A percentile compares a stretch with the other conserved stretches of the same genome.
These are phyloP conservation scores for Tribolium freemani DNA, from an alignment of 2,888 invertebrate genomes.

Conservation along the genomic window DNA sequence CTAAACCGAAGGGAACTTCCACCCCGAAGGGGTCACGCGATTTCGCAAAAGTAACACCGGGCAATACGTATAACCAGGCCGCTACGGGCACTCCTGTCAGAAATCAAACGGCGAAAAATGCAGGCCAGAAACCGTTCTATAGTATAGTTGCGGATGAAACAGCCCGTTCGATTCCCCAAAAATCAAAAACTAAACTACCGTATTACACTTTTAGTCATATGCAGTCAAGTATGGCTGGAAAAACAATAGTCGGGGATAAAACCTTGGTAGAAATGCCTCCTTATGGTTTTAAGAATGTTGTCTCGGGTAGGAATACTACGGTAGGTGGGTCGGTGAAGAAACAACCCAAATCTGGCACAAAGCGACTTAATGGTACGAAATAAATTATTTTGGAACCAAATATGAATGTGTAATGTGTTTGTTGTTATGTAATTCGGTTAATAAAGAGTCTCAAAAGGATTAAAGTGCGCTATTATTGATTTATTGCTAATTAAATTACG, in stretches of 20 bases:
- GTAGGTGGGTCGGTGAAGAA: not conserved
- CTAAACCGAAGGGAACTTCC: not conserved
- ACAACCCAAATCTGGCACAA: not conserved
- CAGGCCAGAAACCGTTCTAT: not conserved
- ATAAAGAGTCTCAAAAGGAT: slow-evolving; percentile 23
- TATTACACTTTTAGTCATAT: not conserved
- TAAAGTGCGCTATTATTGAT: slow-evolving; percentile 14
- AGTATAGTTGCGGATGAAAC: not conserved
- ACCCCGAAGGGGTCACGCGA: not conserved
- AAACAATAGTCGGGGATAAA: not conserved
- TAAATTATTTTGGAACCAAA: not conserved
- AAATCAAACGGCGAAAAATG: not conserved
- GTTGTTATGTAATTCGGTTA: slow-evolving; percentile 7
- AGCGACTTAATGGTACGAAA: not conserved
- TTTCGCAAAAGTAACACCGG: not conserved
- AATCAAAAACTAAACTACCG: not conserved
- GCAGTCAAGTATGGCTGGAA: not conserved
- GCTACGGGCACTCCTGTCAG: not conserved
- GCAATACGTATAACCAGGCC: not conserved
- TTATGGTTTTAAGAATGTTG: not conserved
- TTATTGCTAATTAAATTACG: slow-evolving; percentile 29
- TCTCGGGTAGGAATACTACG: not conserved
- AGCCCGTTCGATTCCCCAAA: not conserved
- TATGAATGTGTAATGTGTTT: not conserved
- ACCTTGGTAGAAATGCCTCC: not conserved